Evolutionary conservation across 2,888 invertebrate genomes (phyloP), one percentile per base, ranked within the genome.

Genomic region (Encarsia formosa): DNA sequence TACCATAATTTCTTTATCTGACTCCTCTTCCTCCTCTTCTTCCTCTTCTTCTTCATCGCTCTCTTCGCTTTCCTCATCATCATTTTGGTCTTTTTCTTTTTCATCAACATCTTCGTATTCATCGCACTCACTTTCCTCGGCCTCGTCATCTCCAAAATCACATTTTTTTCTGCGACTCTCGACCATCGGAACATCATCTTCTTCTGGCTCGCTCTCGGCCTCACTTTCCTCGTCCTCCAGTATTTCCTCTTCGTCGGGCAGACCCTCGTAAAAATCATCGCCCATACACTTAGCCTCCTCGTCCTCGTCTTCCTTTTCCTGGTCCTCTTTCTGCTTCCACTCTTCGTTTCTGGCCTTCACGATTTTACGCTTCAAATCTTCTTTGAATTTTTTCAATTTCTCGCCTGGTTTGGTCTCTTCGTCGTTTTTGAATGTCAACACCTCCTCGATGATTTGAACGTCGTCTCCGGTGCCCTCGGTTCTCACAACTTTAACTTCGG

Each of bases 341-440:
- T 87, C 84, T 52, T 85, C 78, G 32, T 83, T 81, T 43, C 89
- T 77, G 63, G 84, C 85, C 57, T 81, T 79, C 3, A 82, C 82
- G 65, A 93, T 91, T 71, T 86, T 78, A 13, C 80, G 77, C 64
- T 86, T 81, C 2, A 93, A 76, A 56, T 85, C 83, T 54, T 83
- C 81, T 66, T 85, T 86, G 45, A 93, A 75, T 61, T 81, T 83
- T n/a, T 79, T 70, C 58, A 87, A 79, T 61, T 84, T 85, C 3
- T 82, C 82, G 0, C 92, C 90, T 35, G 89, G 87, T 67, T 83
- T 81, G 5, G 58, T 52, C 22, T 59, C 62, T 2, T 58, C 61
- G 18, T 49, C 32, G 1, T 54, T 57, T 6, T 47, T 48, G 23
- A 58, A 41, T 8, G 56, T 45, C 8, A 58, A 18, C 19, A 55